Evolutionary conservation across 2,888 invertebrate genomes (phyloP).

Genomic region (Ecliptopera silaceata): DNA sequence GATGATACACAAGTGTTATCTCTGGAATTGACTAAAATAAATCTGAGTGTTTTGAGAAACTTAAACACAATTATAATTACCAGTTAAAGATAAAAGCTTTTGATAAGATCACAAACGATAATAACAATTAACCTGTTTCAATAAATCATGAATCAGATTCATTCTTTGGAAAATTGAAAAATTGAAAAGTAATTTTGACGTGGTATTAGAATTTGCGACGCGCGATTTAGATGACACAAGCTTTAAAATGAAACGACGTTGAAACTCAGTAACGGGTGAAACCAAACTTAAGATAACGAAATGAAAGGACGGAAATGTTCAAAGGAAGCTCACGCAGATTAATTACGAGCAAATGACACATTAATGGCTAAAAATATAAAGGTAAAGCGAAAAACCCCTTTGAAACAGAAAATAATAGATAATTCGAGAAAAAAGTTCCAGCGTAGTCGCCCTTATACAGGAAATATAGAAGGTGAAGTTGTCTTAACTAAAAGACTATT

Average conservation of each 20-base stretch:
- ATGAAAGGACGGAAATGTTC: not conserved
- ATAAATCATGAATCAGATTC: not conserved
- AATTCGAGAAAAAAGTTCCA: no score
- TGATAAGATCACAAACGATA: not conserved
- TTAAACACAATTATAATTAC: no score
- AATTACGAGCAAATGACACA: not conserved
- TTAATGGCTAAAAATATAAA: not conserved
- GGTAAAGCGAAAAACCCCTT: not conserved
- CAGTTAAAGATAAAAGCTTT: not conserved
- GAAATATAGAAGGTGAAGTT: no score
- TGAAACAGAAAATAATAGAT: not conserved
- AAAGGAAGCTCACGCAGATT: not conserved
- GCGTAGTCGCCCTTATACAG: no score
- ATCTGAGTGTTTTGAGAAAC: no score
- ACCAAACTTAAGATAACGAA: not conserved
- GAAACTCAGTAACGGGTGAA: not conserved
- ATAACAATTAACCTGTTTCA: not conserved
- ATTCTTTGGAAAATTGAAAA: not conserved
- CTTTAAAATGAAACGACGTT: not conserved
- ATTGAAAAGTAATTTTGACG: not conserved
- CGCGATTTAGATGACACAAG: constrained; percentile 1
- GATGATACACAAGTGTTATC: no score
- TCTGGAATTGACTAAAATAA: no score
- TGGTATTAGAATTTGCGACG: not conserved
- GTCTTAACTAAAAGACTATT: no score